A percentile compares a stretch with the other conserved stretches of the same genome.
phyloP scores from a whole-genome alignment of 1,140 invertebrate species.

The Procambarus virginalis region DNA sequence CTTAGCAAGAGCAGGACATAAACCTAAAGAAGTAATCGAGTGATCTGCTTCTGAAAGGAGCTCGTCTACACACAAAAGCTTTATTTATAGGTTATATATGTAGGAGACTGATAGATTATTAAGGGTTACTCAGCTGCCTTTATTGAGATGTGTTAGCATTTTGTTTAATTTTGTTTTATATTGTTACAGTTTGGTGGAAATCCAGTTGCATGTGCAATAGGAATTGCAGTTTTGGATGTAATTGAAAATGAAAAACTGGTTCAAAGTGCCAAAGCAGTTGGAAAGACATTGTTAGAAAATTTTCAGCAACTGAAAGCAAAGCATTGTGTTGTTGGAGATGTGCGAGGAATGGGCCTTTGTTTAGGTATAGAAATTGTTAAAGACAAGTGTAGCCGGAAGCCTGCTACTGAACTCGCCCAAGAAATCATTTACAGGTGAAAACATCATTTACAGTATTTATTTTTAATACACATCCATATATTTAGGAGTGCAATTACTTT shows the following conservation, averaged over 20 bases:
- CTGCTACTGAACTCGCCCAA: constrained; percentile 49
- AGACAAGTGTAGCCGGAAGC: constrained; percentile 54
- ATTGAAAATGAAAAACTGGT: constrained; percentile 71
- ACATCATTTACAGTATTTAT: neutral
- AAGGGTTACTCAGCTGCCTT: too few species aligned
- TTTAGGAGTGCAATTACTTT: too few species aligned
- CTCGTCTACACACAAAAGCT: too few species aligned
- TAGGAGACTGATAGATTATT: too few species aligned
- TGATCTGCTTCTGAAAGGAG: too few species aligned
- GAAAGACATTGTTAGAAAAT: constrained; percentile 70
- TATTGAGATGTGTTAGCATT: too few species aligned
- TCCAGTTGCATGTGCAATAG: constrained; percentile 71
- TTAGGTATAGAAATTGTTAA: constrained; percentile 72
- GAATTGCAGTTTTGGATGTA: constrained; percentile 71
- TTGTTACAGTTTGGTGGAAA: constrained; percentile 75
- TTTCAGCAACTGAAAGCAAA: constrained; percentile 68
- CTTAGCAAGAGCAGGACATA: too few species aligned
- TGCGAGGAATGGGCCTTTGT: constrained; percentile 72
- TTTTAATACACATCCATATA: too few species aligned
- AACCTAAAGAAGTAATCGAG: too few species aligned
- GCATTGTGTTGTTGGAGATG: constrained; percentile 69
- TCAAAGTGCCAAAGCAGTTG: constrained; percentile 71
- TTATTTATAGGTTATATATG: too few species aligned
- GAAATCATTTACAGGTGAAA: constrained; percentile 42
- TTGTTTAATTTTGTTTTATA: neutral